These are phyloP conservation scores for Campylomormyrus numenius DNA, from an alignment of 2,113 vertebrate genomes.

Conservation along the genomic window DNA sequence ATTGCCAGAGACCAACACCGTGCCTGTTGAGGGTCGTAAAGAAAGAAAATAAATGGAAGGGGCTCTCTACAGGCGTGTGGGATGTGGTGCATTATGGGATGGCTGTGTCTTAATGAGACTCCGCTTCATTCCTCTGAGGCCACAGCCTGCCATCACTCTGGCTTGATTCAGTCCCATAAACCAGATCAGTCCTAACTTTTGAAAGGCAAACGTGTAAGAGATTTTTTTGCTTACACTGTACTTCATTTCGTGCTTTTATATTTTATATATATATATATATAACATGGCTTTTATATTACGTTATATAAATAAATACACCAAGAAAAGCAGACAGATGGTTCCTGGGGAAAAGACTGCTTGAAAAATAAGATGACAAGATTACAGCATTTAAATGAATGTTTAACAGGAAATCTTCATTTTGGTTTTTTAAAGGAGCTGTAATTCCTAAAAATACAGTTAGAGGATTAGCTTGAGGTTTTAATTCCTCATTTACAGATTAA, in stretches of 20 bases:
- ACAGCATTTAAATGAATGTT: neutral
- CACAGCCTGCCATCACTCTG: neutral
- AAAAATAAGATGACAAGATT: neutral
- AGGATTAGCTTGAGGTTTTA: neutral
- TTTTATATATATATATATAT: neutral
- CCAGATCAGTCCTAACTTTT: neutral
- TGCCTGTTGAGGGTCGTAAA: slow-evolving; percentile 17
- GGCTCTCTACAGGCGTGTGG: slow-evolving; percentile 2
- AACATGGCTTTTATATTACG: too few relatives aligned
- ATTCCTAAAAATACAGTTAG: neutral
- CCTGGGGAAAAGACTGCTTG: neutral
- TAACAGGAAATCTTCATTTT: neutral
- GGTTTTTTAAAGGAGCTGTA: neutral
- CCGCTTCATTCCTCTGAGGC: slow-evolving; percentile 14
- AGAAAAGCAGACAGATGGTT: neutral
- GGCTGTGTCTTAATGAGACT: slow-evolving; percentile 17
- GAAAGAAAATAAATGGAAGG: neutral
- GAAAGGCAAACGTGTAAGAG: neutral
- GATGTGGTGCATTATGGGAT: slow-evolving; percentile 18
- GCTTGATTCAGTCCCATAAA: slow-evolving; percentile 9
- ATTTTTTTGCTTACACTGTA: slow-evolving; percentile 3
- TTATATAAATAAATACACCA: neutral
- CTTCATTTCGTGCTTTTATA: neutral
- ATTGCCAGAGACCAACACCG: slow-evolving; percentile 19
- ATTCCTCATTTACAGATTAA: neutral